Base-by-base conservation (phyloP, 2,797 vertebrate species). In the Myotis myotis region DNA sequence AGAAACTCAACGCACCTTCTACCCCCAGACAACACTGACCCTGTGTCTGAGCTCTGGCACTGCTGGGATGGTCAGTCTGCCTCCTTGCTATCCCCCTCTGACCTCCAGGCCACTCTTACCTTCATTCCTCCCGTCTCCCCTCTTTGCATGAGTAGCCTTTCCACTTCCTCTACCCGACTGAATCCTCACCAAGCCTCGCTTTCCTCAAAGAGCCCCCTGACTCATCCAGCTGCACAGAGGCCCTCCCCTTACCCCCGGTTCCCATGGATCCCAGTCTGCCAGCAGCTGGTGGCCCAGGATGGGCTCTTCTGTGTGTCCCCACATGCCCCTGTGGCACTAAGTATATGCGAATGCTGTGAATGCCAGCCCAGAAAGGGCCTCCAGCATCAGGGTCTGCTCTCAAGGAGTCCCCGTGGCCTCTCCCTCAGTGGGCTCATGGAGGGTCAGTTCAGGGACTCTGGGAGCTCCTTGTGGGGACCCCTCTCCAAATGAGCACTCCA, bases 281-380 rank as follows among this genome's bases (percentile, higher is more conserved):
- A 10, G 47, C 33, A 41, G n/a, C 55, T 49, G 19, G 51, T 38
- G 71, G n/a, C 53, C 47, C 30, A 51, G 28, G 68, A 6, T 1
- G 7, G 36, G 44, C 11, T 53, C 30, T 47, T 25, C 25, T 0
- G 2, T 12, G 33, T 28, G 1, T 0, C 44, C 55, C 33, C 5
- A 8, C 0, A 36, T 28, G 15, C 79, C 20, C 8, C 2, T 68
- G 16, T 2, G 8, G 64, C 71, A 53, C 17, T 15, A 28, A 17
- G 33, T 6, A 16, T 6, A 1, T 8, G 33, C 0, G 30, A 38
- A 71, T 49, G 19, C 51, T 33, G 30, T 25, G 47, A 41, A 36
- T 36, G 19, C 47, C 22, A 6, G 16, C 33, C 17, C 49, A 41
- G 75, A 11, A n/a, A 33, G 36, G 75, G 28, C n/a, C 64, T 3